A percentile compares a stretch with the other conserved stretches of the same genome.
Evolutionary conservation across 2,888 invertebrate genomes (phyloP).

Genomic region (Ennomos quercinarius): DNA sequence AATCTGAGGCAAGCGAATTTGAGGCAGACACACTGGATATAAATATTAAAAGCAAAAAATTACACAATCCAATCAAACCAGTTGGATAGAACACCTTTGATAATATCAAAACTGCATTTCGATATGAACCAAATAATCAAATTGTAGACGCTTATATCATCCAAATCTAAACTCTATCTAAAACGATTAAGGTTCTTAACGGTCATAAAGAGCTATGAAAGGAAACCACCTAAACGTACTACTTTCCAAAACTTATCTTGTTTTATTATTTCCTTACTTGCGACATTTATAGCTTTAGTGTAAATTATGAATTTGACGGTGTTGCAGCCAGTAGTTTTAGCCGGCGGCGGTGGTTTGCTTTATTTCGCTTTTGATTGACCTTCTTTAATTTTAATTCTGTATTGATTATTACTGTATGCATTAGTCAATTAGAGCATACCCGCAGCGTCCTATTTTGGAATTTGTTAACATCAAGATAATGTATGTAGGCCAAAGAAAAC

Average conservation of each 20-base stretch:
- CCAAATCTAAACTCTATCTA: constrained; percentile 18
- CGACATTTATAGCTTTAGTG: constrained; percentile 34
- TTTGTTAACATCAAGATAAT: no score
- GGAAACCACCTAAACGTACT: constrained; percentile 36
- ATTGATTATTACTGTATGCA: background rate
- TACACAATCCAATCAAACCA: constrained; percentile 41
- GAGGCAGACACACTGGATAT: constrained; percentile 42
- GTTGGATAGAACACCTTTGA: constrained; percentile 27
- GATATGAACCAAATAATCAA: constrained; percentile 3
- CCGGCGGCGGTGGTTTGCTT: constrained; percentile 31
- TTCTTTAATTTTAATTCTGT: constrained; percentile 28
- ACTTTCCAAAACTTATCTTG: constrained; percentile 59
- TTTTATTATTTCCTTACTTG: constrained; percentile 49
- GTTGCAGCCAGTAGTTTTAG: constrained; percentile 7
- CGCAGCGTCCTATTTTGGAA: background rate
- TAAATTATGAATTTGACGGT: constrained; percentile 17
- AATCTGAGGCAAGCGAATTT: no score
- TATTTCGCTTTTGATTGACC: constrained; percentile 47
- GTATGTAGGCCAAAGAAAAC: no score
- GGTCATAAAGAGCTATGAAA: constrained; percentile 16
- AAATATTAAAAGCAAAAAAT: constrained; percentile 58
- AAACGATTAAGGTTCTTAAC: constrained; percentile 4
- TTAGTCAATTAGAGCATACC: background rate
- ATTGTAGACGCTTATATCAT: constrained; percentile 29
- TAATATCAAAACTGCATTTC: constrained; percentile 24